Base-by-base conservation (phyloP, 2,113 vertebrate genomes). In the Myotis brandtii region DNA sequence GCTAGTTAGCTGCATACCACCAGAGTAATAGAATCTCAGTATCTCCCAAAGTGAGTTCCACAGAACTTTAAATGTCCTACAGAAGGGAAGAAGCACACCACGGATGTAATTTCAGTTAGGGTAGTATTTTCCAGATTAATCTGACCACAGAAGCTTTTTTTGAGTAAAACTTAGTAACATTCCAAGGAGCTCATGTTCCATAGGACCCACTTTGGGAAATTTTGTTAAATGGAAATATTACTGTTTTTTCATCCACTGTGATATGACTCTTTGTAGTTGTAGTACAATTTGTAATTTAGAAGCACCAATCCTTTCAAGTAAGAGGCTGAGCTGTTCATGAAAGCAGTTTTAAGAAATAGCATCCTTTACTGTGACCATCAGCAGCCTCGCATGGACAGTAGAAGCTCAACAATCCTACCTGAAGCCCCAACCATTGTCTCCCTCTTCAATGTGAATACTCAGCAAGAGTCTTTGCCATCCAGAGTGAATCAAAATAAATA, bases 401-500 rank as follows among this genome's bases (percentile, higher is more conserved):
- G 72, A 59, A 72, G 40, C 62, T 30, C 7, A 34, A 1, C 6
- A 52, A 9, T n/a, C 43, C 25, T 59, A 2, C 72, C 4, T 72
- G 56, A 79, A 54, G 67, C 76, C 34, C 50, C 56, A 80, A 72
- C 67, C 40, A 0, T 9, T 1, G 9, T n/a, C 32, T 80, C 37
- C 48, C 50, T 48, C 48, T 52, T 32, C 32, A 11, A 6, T n/a
- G 17, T 79, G 40, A 88, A 16, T 72, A 14, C 43, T 17, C 37
- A 84, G 30, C 37, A 30, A n/a, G 67, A 81, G 27, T 37, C 40
- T 95, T 93, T 88, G 30, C 43, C 91, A 87, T 93, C 48, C 43
- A 84, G 40, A 52, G 56, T n/a, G 67, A 95, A 86, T 77, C 69
- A 95, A 95, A 93, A 16, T 76, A 95, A 93, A 16, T 76, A 67